These are phyloP conservation scores for Chloromyia formosa DNA, from an alignment of 2,888 invertebrate species.

Conservation along the genomic window DNA sequence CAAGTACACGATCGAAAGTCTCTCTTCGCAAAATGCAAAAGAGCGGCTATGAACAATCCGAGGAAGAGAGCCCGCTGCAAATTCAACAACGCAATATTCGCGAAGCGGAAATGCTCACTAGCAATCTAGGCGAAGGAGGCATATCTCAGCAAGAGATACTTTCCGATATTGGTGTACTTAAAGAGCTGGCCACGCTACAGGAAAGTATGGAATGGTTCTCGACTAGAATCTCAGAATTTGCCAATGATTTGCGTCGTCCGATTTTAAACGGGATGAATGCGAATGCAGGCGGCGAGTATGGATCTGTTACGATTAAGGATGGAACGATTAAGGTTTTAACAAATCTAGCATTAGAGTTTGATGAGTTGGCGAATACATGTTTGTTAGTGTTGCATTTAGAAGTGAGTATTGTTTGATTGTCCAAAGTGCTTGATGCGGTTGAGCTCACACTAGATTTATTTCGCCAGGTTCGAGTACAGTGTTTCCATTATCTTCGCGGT, in stretches of 20 bases:
- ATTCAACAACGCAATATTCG: conserved; percentile 80
- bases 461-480: conserved; percentile 85
- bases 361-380: conserved; percentile 90
- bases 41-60: conserved; percentile 66
- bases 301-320: conserved; percentile 65
- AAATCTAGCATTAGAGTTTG: conserved; percentile 80
- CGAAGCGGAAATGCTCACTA: conserved; percentile 92
- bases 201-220: conserved; percentile 93
- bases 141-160: conserved; percentile 87
- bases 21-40: conserved; percentile 59
- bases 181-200: conserved; percentile 87
- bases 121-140: conserved; percentile 88
- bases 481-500: conserved; percentile 88
- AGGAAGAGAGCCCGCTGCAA: conserved; percentile 82
- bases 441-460: neutral
- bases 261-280: conserved; percentile 61
- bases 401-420: conserved; percentile 63
- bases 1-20: conserved; percentile 54
- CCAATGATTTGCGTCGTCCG: conserved; percentile 68
- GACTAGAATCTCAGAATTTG: conserved; percentile 70
- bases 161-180: conserved; percentile 81
- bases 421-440: too few species aligned
- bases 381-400: conserved; percentile 92
- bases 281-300: conserved; percentile 57
- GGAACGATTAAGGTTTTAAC: conserved; percentile 72